Conservation (phyloP, 2,888 invertebrate species). For the Hyposoter dolosus region DNA sequence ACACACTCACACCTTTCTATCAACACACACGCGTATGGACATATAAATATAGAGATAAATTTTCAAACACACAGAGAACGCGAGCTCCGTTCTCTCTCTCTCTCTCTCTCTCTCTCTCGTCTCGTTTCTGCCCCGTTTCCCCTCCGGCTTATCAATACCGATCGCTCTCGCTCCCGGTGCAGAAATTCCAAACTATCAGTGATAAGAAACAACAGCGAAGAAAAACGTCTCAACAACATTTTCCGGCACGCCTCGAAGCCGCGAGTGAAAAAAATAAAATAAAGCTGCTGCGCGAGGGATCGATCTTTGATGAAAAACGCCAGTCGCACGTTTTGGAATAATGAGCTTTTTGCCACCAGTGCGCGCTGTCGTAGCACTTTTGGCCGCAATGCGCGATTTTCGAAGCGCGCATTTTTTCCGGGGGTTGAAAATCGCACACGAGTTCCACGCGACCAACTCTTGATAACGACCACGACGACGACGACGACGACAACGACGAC, state of each 20-base stretch:
- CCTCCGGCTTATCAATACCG: conserved; percentile 26
- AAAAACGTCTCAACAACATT: not conserved
- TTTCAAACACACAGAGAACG: not conserved
- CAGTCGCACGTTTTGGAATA: conserved; percentile 23
- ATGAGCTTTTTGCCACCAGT: conserved; percentile 70
- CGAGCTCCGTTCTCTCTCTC: conserved; percentile 34
- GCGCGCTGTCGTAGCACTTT: conserved; percentile 75
- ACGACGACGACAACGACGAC: conserved; percentile 1
- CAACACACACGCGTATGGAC: conserved; percentile 15
- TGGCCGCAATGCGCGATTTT: conserved; percentile 69
- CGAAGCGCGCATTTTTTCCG: conserved; percentile 55
- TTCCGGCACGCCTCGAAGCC: not conserved
- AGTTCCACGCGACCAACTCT: not conserved
- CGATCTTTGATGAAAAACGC: conserved; percentile 13
- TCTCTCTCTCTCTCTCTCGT: not conserved
- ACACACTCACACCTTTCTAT: conserved; percentile 25
- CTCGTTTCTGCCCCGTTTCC: conserved; percentile 7
- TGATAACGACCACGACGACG: not conserved
- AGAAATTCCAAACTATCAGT: conserved; percentile 23
- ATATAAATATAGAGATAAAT: conserved; percentile 1
- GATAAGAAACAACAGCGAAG: not conserved
- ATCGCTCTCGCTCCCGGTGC: not conserved
- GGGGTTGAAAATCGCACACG: conserved; percentile 9
- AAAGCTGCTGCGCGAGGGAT: conserved; percentile 7
- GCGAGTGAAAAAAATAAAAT: not conserved